Conservation (phyloP, 2,888 invertebrate species). For the Tetragnatha montana region DNA sequence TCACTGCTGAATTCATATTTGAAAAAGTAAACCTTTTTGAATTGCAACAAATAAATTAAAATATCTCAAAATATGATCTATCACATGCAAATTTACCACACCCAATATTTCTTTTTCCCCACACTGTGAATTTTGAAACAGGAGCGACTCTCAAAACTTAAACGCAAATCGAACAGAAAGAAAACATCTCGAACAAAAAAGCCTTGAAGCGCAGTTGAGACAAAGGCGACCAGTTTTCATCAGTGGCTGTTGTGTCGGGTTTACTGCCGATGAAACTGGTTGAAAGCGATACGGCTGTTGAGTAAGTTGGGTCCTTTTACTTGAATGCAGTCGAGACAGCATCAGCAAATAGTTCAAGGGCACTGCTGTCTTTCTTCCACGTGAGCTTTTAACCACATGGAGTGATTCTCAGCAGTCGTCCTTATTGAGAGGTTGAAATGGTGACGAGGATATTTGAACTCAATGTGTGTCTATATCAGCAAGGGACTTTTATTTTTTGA, state of each 20-base stretch:
- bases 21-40: too few relatives aligned
- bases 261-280: slow-evolving; percentile 42
- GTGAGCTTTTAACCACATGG: neutral
- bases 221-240: slow-evolving; percentile 39
- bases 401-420: neutral
- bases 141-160: neutral
- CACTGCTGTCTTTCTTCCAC: neutral
- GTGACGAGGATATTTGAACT: too few relatives aligned
- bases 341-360: slow-evolving; percentile 36
- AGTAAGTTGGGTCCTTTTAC: slow-evolving; percentile 15
- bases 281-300: slow-evolving; percentile 53
- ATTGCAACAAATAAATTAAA: too few relatives aligned
- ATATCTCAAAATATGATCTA: too few relatives aligned
- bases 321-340: neutral
- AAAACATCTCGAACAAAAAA: neutral
- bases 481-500: too few relatives aligned
- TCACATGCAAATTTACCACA: too few relatives aligned
- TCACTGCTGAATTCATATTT: too few relatives aligned
- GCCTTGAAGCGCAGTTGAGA: slow-evolving; percentile 4
- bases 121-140: too few relatives aligned
- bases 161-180: neutral
- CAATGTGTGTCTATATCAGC: too few relatives aligned
- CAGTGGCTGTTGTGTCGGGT: slow-evolving; percentile 3
- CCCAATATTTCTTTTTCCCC: too few relatives aligned
- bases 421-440: too few relatives aligned